phyloP scores from a whole-genome alignment of 2,113 vertebrate genomes.

The Tylochromis polylepis region DNA sequence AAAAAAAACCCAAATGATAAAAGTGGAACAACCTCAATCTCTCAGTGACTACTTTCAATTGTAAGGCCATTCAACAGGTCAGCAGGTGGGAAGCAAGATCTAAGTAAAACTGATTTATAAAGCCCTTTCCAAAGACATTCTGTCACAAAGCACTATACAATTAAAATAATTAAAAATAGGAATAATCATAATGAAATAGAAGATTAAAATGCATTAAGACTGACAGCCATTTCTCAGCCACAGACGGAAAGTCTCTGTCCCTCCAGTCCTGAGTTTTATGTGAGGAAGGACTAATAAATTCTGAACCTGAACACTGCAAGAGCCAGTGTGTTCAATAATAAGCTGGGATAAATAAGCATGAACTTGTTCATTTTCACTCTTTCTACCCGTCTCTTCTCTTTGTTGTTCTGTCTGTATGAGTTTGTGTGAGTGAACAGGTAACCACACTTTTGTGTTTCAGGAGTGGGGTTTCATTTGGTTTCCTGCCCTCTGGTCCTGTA shows the following conservation, averaged over 20 bases:
- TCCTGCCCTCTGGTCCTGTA: background rate
- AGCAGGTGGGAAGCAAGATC: background rate
- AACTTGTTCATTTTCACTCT: background rate
- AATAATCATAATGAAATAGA: background rate
- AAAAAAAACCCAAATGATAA: background rate
- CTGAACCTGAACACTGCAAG: background rate
- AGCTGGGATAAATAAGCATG: background rate
- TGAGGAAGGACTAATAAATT: background rate
- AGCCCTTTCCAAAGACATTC: background rate
- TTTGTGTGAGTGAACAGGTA: background rate
- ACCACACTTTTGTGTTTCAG: background rate
- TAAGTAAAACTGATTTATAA: background rate
- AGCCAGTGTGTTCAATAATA: background rate
- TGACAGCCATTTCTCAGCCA: background rate
- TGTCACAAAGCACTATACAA: background rate
- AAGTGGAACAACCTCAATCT: background rate
- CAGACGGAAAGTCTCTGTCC: background rate
- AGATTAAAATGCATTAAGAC: no score
- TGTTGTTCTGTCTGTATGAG: background rate
- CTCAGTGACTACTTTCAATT: background rate
- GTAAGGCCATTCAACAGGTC: background rate
- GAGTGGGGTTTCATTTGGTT: background rate
- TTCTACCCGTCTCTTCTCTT: background rate
- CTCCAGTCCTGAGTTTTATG: background rate
- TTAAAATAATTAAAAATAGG: background rate